phyloP scores from a whole-genome alignment of 2,113 vertebrate species.

The Ctenodactylus gundi region DNA sequence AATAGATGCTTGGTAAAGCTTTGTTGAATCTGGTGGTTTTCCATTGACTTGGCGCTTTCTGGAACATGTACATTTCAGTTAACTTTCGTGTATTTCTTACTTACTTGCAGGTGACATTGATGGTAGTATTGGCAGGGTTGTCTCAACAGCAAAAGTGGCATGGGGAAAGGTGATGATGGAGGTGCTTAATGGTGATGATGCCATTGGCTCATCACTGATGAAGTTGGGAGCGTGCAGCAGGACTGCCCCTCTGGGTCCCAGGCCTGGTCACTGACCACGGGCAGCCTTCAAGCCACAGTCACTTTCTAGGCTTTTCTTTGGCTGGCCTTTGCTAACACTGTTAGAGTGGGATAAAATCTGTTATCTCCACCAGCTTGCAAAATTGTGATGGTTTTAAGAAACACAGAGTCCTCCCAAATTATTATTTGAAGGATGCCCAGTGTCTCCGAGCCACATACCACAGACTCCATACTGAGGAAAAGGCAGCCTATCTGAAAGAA shows the following conservation, averaged over 20 bases:
- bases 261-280: too few species aligned
- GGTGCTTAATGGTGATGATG: not conserved
- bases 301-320: not conserved
- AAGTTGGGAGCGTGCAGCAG: too few species aligned
- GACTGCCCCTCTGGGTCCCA: not conserved
- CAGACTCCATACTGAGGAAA: too few species aligned
- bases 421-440: not conserved
- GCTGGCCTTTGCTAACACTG: not conserved
- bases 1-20: not conserved
- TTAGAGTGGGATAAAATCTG: not conserved
- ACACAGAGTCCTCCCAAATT: not conserved
- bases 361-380: not conserved
- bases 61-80: not conserved
- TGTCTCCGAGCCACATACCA: not conserved
- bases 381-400: not conserved
- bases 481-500: not conserved
- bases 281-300: not conserved
- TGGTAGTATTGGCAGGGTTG: not conserved
- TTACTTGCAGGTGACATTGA: not conserved
- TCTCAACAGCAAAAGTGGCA: not conserved
- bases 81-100: not conserved
- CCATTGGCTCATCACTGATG: fast-evolving
- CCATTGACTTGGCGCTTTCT: not conserved
- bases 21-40: not conserved
- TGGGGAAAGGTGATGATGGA: not conserved